These are phyloP conservation scores for Sebastes taczanowskii DNA, from an alignment of 2,797 vertebrate genomes.

Conservation along the genomic window DNA sequence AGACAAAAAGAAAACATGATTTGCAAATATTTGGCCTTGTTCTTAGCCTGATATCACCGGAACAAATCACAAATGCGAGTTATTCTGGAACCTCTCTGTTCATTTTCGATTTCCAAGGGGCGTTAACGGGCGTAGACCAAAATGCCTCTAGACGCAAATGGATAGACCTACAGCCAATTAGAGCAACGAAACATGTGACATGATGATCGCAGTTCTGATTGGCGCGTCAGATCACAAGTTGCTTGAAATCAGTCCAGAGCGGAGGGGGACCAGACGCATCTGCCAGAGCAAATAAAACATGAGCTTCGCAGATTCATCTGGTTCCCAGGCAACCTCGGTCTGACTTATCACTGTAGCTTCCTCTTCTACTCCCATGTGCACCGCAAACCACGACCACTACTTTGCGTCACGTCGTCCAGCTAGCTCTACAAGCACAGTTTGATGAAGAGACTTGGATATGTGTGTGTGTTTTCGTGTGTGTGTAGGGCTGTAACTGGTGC, in stretches of 20 bases:
- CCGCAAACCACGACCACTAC: slow-evolving; percentile 8
- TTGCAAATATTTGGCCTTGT: slow-evolving; percentile 10
- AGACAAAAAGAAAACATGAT: slow-evolving; percentile 5
- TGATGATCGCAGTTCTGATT: not conserved
- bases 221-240: not conserved
- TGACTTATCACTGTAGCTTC: slow-evolving; percentile 25
- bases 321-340: not conserved
- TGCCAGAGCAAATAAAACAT: not conserved
- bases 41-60: not conserved
- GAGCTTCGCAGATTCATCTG: not conserved
- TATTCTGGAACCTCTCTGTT: not conserved
- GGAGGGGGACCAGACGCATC: not conserved
- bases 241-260: not conserved
- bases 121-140: not conserved
- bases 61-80: not conserved
- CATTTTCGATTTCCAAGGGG: not conserved
- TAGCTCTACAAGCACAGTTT: not conserved
- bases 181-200: not conserved
- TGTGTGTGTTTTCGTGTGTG: not conserved
- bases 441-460: slow-evolving; percentile 17
- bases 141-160: not conserved
- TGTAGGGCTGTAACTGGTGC: slow-evolving; percentile 43
- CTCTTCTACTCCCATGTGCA: not conserved
- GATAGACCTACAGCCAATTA: not conserved
- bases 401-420: not conserved